Percentiles rank a stretch among this genome's conserved stretches.
phyloP scores from a whole-genome alignment of 2,113 vertebrate species.

The Danio rerio region DNA sequence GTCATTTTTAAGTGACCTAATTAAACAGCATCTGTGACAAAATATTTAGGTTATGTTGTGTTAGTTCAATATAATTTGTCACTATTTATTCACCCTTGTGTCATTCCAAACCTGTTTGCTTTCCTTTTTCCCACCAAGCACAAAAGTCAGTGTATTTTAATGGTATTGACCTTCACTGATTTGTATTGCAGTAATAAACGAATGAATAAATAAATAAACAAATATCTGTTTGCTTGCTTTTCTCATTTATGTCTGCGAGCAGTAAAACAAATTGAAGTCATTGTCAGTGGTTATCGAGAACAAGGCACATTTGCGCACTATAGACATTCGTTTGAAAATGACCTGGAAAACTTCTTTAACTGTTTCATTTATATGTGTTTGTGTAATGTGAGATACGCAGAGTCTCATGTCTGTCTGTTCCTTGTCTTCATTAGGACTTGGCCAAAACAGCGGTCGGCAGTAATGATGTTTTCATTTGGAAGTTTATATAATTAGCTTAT shows the following conservation, averaged over 20 bases:
- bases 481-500: slow-evolving; percentile 47
- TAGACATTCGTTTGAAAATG: not conserved
- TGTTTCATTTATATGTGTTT: not conserved
- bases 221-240: not conserved
- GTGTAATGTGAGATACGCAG: no score
- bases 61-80: not conserved
- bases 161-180: not conserved
- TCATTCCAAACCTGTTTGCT: not conserved
- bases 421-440: not conserved
- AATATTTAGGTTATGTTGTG: not conserved
- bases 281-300: not conserved
- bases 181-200: not conserved
- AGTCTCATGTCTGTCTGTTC: slow-evolving; percentile 4
- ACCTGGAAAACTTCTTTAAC: not conserved
- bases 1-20: not conserved
- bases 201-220: not conserved
- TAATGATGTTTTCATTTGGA: slow-evolving; percentile 13
- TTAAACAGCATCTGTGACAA: not conserved
- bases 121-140: not conserved
- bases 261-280: not conserved
- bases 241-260: not conserved
- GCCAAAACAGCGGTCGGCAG: not conserved
- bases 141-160: not conserved
- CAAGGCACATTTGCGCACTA: not conserved
- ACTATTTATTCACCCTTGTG: not conserved